Base-by-base conservation (phyloP, 2,888 invertebrate genomes). In the Emmelina monodactyla region DNA sequence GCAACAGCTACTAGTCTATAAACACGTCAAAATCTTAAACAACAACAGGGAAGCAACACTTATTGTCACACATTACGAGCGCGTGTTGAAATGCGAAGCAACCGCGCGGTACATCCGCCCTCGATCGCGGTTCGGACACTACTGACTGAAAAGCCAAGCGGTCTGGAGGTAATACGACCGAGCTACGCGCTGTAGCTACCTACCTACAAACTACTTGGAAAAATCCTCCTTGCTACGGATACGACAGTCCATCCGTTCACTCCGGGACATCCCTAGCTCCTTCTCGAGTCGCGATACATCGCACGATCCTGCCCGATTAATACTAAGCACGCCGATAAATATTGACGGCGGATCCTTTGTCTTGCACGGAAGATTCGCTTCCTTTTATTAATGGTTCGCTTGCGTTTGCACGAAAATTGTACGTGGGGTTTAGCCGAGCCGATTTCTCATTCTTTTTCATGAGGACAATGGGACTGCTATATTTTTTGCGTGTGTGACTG, bases 271-370 rank as follows among this genome's bases (percentile, higher is more conserved):
- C n/a, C n/a, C n/a, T 10, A 11, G 25, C 56, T 51, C 56, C 55
- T 51, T 49, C 50, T 49, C 45, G 48, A 53, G 55, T 56, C 55
- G 61, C 66, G 66, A 72, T 72, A 72, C 55, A 58, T 53, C 57
- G 58, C 63, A 61, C 66, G 64, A 70, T 68, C 67, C 11, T 9
- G 11, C 25, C 61, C 73, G 78, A 79, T 79, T 79, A 79, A 75
- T 78, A 73, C 68, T 72, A 76, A 78, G 76, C 67, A 69, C 68
- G 60, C 68, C 75, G 70, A 79, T 79, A 78, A 78, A 79, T 79
- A 78, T 72, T 66, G 73, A 71, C 66, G 65, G 68, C 57, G 55
- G 65, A 67, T 75, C 63, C 75, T 76, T 76, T 76, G 75, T 76
- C 73, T 78, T 68, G 60, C 60, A 62, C 60, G 62, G 64, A 59